Evolutionary conservation across 2,113 vertebrate species (phyloP).

Genomic region (Rana temporaria): DNA sequence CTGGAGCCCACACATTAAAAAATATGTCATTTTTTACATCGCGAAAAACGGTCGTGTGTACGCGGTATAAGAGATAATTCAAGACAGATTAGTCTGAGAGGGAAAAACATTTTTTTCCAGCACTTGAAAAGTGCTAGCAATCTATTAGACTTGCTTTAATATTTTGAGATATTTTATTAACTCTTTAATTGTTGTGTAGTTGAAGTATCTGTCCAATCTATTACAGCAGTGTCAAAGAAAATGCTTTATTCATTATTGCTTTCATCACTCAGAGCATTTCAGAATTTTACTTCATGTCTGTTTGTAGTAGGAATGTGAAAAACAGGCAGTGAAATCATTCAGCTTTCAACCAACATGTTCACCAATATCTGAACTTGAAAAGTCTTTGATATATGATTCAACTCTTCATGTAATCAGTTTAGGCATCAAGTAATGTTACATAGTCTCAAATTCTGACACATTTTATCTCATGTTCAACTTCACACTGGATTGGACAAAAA

Average conservation of each 20-base stretch:
- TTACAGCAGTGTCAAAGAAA: too few relatives aligned
- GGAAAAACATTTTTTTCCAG: too few relatives aligned
- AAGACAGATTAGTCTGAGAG: too few relatives aligned
- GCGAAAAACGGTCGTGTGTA: too few relatives aligned
- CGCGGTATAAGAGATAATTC: too few relatives aligned
- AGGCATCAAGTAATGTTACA: conserved; percentile 24
- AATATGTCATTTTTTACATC: too few relatives aligned
- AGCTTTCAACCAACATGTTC: conserved; percentile 27
- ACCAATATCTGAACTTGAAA: not conserved
- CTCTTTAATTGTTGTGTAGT: too few relatives aligned
- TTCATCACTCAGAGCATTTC: conserved; percentile 10
- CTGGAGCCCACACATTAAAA: too few relatives aligned
- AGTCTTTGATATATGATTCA: conserved; percentile 29
- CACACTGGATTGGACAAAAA: conserved; percentile 18
- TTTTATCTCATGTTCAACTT: conserved; percentile 22
- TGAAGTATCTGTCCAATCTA: too few relatives aligned
- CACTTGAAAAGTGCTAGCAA: too few relatives aligned
- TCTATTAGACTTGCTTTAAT: too few relatives aligned
- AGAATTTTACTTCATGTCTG: conserved; percentile 14
- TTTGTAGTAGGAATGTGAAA: not conserved
- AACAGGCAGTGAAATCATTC: conserved; percentile 27
- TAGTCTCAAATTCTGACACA: not conserved
- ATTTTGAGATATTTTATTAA: too few relatives aligned
- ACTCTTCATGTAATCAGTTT: conserved; percentile 28
- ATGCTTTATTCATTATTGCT: conserved; percentile 25